phyloP scores from a whole-genome alignment of 1,140 invertebrate species.

The Proctacanthus coquilletti region DNA sequence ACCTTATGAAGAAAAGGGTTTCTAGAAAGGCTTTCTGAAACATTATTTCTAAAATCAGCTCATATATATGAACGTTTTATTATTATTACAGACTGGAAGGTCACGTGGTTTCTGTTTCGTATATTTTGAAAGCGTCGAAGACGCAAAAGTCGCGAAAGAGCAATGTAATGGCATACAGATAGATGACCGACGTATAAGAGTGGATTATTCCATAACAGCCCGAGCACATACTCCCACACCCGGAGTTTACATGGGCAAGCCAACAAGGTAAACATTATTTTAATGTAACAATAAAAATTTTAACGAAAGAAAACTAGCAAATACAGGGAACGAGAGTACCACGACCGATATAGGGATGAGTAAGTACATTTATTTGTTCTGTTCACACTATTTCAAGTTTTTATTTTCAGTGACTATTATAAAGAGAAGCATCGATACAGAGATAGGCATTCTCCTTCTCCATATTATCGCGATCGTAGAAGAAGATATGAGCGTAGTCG shows the following conservation, averaged over 20 bases:
- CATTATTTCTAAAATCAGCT: background rate
- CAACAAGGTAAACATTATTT: slow-evolving; percentile 36
- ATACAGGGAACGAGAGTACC: background rate
- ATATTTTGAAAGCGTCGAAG: slow-evolving; percentile 77
- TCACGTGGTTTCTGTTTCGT: slow-evolving; percentile 96
- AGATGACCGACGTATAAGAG: slow-evolving; percentile 80
- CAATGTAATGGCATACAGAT: slow-evolving; percentile 87
- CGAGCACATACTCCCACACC: slow-evolving; percentile 94
- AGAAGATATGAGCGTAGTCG: slow-evolving; percentile 53
- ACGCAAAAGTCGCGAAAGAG: slow-evolving; percentile 89
- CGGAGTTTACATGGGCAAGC: slow-evolving; percentile 94
- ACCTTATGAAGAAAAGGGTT: background rate
- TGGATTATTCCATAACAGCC: slow-evolving; percentile 96
- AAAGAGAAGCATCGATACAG: slow-evolving; percentile 27
- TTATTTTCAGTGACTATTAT: slow-evolving; percentile 20
- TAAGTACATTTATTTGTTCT: background rate
- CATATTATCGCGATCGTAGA: slow-evolving; percentile 26
- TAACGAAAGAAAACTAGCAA: background rate
- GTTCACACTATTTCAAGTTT: slow-evolving; percentile 2
- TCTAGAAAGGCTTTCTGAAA: background rate
- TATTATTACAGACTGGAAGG: slow-evolving; percentile 52
- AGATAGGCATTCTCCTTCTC: slow-evolving; percentile 15
- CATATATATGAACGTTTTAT: background rate
- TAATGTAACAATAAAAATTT: slow-evolving; percentile 1
- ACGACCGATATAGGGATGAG: background rate